A percentile compares a stretch with the other conserved stretches of the same genome.
Evolutionary conservation across 2,888 invertebrate genomes (phyloP).

Genomic region (Gastrophysa polygoni): DNA sequence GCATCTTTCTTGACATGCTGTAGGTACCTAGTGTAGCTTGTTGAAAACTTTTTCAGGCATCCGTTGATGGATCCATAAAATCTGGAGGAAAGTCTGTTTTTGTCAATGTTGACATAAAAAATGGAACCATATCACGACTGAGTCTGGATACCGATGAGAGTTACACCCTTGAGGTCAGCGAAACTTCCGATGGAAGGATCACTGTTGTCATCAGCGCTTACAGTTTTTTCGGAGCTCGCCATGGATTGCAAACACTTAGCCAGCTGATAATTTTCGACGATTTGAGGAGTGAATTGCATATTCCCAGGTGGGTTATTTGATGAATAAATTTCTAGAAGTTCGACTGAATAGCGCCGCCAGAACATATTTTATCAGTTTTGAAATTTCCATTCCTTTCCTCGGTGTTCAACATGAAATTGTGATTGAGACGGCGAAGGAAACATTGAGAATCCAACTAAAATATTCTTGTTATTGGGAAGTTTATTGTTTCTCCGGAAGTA

Average conservation of each 20-base stretch:
- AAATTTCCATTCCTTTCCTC: no score
- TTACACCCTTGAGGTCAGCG: conserved; percentile 60
- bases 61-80: conserved; percentile 28
- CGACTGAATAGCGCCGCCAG: no score
- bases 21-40: no score
- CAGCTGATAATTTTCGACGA: conserved; percentile 74
- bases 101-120: conserved; percentile 52
- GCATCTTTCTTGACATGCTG: no score
- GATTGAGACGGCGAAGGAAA: no score
- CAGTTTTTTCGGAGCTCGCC: conserved; percentile 71
- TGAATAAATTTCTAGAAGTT: no score
- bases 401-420: no score
- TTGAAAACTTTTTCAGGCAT: conserved; percentile 24
- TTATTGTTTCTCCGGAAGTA: no score
- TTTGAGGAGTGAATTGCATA: conserved; percentile 64
- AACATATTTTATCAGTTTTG: no score
- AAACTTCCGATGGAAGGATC: conserved; percentile 58
- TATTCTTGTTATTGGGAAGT: no score
- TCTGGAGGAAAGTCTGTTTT: conserved; percentile 57
- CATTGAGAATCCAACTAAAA: no score
- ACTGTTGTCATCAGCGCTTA: conserved; percentile 64
- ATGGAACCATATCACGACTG: conserved; percentile 46
- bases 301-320: conserved; percentile 56
- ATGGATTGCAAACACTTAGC: conserved; percentile 71
- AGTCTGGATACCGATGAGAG: conserved; percentile 66